Evolutionary conservation across 2,888 invertebrate genomes (phyloP), one percentile per base, ranked within the genome.

Genomic region (Microctonus hyperodae): DNA sequence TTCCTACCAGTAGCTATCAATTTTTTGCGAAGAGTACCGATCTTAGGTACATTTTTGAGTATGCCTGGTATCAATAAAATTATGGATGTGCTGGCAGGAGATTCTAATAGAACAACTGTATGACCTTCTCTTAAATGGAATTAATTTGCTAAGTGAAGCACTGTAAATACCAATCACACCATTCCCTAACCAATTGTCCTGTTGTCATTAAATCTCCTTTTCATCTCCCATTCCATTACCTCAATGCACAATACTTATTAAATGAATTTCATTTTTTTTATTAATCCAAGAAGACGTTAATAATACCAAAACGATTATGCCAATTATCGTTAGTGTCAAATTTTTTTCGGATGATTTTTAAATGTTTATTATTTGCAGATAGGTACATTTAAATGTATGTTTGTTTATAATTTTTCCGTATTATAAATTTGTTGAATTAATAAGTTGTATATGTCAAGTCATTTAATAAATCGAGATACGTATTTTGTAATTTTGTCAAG

Each of bases 1-100:
- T 98, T 99, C 86, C 90, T 99, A 85, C 98, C 98, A 22, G 96
- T 97, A 7, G 97, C 95, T 44, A 89, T 99, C 48, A 97, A 97
- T 84, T 98, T 99, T 85, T 85, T 99, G 73, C 88, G 97, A 79
- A 90, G 97, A 85, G 91, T 99, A 69, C 98, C 99, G 63, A 87
- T 98, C 7, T 82, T 99, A 68, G 97, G 98, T 16, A 91, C 92
- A 9, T 78, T 99, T 72, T 88, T 98, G 55, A 95, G 91, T 85
- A 87, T 98, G 78, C 97, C 98, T 35, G 91, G 95, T 67, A 92
- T 98, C 74, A 90, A 94, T 86, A 90, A 91, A 86, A 92, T 94
- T 76, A 88, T 94, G 74, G 91, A 93, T 84, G 89, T 90, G 86
- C 87, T 95, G 85, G 92, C 92, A 31, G 94, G 94, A 55, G 94